A percentile compares a stretch with the other conserved stretches of the same genome.
phyloP scores from a whole-genome alignment of 1,140 invertebrate species.

The Drosophila quadrilineata region DNA sequence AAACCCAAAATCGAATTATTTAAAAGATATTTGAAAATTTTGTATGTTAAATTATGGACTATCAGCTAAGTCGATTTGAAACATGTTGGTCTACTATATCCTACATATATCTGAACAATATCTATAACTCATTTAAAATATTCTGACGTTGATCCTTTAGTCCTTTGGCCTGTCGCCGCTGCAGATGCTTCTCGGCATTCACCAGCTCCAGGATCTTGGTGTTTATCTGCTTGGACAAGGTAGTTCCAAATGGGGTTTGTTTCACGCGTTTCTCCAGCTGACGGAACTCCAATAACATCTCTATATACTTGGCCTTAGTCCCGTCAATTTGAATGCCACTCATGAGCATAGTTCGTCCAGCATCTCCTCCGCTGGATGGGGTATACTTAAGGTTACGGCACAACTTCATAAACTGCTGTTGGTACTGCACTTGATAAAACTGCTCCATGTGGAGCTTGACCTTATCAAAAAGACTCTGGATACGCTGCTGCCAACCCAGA shows the following conservation, averaged over 20 bases:
- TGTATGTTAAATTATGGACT: no score
- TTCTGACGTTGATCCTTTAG: background rate
- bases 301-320: conserved; percentile 10
- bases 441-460: conserved; percentile 46
- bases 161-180: conserved; percentile 40
- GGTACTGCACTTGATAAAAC: conserved; percentile 42
- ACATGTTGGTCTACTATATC: no score
- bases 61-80: no score
- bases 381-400: conserved; percentile 31
- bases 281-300: conserved; percentile 27
- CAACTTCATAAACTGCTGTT: conserved; percentile 28
- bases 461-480: conserved; percentile 45
- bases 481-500: conserved; percentile 53
- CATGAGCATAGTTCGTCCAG: background rate
- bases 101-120: no score
- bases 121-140: no score
- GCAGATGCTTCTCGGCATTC: conserved; percentile 38
- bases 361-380: conserved; percentile 41
- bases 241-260: conserved; percentile 23
- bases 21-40: conserved; percentile 7
- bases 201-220: conserved; percentile 57
- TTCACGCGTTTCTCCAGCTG: conserved; percentile 40
- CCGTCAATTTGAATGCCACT: background rate
- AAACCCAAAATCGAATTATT: no score
- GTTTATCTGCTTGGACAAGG: conserved; percentile 44